These are phyloP conservation scores for Napeogenes inachia DNA, from an alignment of 2,888 invertebrate species.

Conservation along the genomic window DNA sequence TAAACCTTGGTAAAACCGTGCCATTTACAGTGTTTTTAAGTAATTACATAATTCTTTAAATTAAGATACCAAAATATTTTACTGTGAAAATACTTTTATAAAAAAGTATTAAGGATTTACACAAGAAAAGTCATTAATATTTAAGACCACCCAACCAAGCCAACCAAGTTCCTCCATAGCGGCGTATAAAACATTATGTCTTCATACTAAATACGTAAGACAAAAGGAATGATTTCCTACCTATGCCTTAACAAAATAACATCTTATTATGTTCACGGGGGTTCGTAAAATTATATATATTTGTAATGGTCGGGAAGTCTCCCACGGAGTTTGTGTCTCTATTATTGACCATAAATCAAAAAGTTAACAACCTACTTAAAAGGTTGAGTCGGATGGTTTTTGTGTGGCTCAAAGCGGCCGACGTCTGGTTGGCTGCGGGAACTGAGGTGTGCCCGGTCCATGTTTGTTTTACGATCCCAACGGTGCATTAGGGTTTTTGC, in stretches of 20 bases:
- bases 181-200: constrained; percentile 16
- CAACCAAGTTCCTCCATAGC: constrained; percentile 30
- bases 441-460: constrained; percentile 60
- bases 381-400: constrained; percentile 72
- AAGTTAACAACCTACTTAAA: constrained; percentile 78
- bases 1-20: too few relatives aligned
- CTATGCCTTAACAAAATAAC: constrained; percentile 52
- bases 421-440: constrained; percentile 58
- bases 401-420: constrained; percentile 70
- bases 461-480: constrained; percentile 76
- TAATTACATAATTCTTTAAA: too few relatives aligned
- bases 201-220: constrained; percentile 46
- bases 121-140: constrained; percentile 1
- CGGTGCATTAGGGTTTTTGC: constrained; percentile 72
- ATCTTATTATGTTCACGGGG: constrained; percentile 67
- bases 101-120: background rate
- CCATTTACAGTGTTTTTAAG: too few relatives aligned
- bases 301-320: constrained; percentile 68
- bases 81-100: background rate
- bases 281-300: constrained; percentile 72
- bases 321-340: constrained; percentile 76
- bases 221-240: constrained; percentile 53
- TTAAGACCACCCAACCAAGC: constrained; percentile 56
- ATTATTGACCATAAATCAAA: constrained; percentile 78
- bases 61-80: too few relatives aligned